Conservation (phyloP, 2,113 vertebrate species). For the Periophthalmodon schlosseri region DNA sequence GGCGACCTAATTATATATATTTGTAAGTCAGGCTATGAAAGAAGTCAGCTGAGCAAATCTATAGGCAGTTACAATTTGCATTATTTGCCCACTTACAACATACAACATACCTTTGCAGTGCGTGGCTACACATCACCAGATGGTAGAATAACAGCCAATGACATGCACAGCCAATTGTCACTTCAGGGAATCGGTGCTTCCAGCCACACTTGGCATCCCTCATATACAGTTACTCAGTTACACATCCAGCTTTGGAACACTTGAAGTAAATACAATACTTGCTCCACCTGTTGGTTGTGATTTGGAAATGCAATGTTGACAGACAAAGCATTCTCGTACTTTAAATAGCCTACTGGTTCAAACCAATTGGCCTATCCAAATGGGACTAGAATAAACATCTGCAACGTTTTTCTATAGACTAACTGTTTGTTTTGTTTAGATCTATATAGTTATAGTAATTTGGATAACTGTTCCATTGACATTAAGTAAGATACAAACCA, state of each 20-base stretch:
- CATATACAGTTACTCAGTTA: constrained; percentile 4
- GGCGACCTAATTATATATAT: neutral
- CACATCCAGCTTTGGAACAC: neutral
- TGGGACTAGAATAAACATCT: neutral
- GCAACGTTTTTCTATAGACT: neutral
- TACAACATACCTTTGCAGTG: neutral
- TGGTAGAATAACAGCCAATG: neutral
- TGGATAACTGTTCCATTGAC: too few species aligned
- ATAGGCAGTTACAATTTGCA: neutral
- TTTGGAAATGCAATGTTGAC: constrained; percentile 11
- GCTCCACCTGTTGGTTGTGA: constrained; percentile 65
- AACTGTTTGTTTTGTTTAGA: neutral
- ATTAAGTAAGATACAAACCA: neutral
- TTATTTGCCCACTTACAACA: neutral
- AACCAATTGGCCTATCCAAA: too few species aligned
- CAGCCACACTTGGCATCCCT: neutral
- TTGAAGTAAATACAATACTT: constrained; percentile 34
- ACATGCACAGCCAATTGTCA: neutral
- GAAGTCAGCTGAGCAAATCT: neutral
- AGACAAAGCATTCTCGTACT: neutral
- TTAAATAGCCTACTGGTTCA: too few species aligned
- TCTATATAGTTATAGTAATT: neutral
- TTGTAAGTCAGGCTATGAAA: neutral
- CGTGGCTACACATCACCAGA: neutral
- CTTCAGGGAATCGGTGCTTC: constrained; percentile 11